These are phyloP conservation scores for Jaculus jaculus DNA, from an alignment of 2,113 vertebrate genomes.

Conservation along the genomic window DNA sequence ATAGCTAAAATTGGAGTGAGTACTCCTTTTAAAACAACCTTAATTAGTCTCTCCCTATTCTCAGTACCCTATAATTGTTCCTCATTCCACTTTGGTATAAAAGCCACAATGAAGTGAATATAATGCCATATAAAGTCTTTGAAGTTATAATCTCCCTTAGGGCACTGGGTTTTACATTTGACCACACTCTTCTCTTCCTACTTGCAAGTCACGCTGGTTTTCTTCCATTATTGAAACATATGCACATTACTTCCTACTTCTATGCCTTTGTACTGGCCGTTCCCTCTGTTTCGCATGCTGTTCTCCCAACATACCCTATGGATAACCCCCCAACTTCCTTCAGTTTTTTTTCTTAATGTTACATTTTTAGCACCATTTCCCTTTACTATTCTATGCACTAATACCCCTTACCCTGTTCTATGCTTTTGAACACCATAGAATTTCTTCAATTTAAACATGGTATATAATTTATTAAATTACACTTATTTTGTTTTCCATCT, in stretches of 20 bases:
- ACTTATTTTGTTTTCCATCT: constrained; percentile 9
- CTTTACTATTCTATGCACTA: neutral
- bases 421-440: neutral
- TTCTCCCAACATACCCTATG: neutral
- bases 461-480: constrained; percentile 30
- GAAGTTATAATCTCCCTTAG: neutral
- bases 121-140: neutral
- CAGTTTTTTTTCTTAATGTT: too few relatives aligned
- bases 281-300: neutral
- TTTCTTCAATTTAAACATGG: constrained; percentile 17
- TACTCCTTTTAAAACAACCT: neutral
- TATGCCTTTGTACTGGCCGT: neutral
- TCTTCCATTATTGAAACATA: neutral
- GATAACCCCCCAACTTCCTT: neutral
- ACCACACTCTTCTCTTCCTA: too few relatives aligned
- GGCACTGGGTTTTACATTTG: too few relatives aligned
- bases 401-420: neutral
- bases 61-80: neutral
- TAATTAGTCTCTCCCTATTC: too few relatives aligned
- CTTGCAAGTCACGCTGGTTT: neutral
- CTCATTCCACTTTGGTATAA: constrained; percentile 4
- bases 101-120: neutral
- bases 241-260: neutral
- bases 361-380: too few relatives aligned
- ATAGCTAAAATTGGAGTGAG: too few relatives aligned